Evolutionary conservation across 2,888 invertebrate genomes (phyloP).

Genomic region (Thalpophila matura): DNA sequence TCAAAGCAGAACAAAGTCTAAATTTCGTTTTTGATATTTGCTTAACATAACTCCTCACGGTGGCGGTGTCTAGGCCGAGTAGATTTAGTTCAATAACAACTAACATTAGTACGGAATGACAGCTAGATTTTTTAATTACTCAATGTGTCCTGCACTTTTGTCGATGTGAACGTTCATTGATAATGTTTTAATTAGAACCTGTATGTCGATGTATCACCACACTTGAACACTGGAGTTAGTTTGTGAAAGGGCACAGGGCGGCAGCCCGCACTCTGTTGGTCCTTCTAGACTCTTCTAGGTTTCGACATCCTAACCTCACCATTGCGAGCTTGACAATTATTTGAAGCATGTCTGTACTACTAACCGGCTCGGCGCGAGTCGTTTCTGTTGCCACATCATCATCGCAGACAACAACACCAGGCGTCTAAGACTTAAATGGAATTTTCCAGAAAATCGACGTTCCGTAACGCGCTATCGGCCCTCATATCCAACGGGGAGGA

Average conservation of each 20-base stretch:
- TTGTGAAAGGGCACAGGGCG: constrained; percentile 74
- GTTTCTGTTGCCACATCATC: constrained; percentile 89
- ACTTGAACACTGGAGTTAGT: constrained; percentile 80
- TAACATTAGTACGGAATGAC: constrained; percentile 87
- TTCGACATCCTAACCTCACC: constrained; percentile 87
- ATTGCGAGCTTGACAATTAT: constrained; percentile 90
- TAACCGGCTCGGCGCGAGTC: constrained; percentile 88
- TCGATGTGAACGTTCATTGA: constrained; percentile 88
- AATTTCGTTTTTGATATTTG: constrained; percentile 91
- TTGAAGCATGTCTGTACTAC: constrained; percentile 89
- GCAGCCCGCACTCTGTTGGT: constrained; percentile 81
- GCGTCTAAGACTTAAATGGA: constrained; percentile 89
- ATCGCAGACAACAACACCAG: constrained; percentile 80
- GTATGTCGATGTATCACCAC: constrained; percentile 89
- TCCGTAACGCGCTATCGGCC: constrained; percentile 91
- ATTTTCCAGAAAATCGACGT: constrained; percentile 91
- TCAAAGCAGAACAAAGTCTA: constrained; percentile 90
- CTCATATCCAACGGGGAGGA: constrained; percentile 91
- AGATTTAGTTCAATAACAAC: constrained; percentile 81
- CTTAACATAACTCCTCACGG: constrained; percentile 86
- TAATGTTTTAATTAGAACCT: constrained; percentile 85
- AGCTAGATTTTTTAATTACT: constrained; percentile 85
- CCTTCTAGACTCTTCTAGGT: constrained; percentile 86
- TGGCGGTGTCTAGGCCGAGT: constrained; percentile 89
- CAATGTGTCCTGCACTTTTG: constrained; percentile 83